Percentiles rank a stretch among this genome's conserved stretches.
phyloP scores from a whole-genome alignment of 2,888 invertebrate species.

The Limenitis camilla region DNA sequence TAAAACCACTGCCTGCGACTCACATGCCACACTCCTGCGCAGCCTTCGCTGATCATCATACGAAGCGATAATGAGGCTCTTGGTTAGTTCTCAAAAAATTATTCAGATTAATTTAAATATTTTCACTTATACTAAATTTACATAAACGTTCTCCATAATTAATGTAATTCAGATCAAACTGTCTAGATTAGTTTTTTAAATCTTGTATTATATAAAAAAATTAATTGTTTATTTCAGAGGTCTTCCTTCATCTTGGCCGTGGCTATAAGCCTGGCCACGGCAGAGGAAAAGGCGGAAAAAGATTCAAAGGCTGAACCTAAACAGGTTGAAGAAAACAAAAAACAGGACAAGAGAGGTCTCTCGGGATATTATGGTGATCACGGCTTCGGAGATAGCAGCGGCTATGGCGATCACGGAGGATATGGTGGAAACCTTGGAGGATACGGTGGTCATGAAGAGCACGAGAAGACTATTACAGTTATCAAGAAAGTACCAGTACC shows the following conservation, averaged over 20 bases:
- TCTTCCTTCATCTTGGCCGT: slow-evolving; percentile 70
- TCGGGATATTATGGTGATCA: slow-evolving; percentile 64
- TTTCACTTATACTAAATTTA: background rate
- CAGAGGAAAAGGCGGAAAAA: slow-evolving; percentile 70
- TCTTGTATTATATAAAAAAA: slow-evolving; percentile 3
- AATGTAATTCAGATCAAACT: background rate
- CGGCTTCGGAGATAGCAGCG: slow-evolving; percentile 32
- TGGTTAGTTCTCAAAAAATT: slow-evolving; percentile 50
- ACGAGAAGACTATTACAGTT: slow-evolving; percentile 79
- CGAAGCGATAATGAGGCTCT: slow-evolving; percentile 69
- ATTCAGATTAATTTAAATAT: background rate
- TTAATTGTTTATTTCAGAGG: slow-evolving; percentile 42
- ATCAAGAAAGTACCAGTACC: slow-evolving; percentile 83
- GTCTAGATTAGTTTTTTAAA: slow-evolving; percentile 5
- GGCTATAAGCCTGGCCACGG: slow-evolving; percentile 71
- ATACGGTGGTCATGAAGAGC: slow-evolving; percentile 50
- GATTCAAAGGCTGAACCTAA: slow-evolving; percentile 62
- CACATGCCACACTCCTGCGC: slow-evolving; percentile 56
- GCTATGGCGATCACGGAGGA: slow-evolving; percentile 29
- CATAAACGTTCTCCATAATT: background rate
- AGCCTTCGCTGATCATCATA: slow-evolving; percentile 64
- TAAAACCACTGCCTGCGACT: slow-evolving; percentile 47
- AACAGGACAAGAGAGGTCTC: slow-evolving; percentile 74
- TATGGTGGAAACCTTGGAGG: slow-evolving; percentile 30
- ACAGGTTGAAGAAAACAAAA: slow-evolving; percentile 63